Conservation (phyloP, 2,113 vertebrate genomes). For the Synchiropus splendidus region DNA sequence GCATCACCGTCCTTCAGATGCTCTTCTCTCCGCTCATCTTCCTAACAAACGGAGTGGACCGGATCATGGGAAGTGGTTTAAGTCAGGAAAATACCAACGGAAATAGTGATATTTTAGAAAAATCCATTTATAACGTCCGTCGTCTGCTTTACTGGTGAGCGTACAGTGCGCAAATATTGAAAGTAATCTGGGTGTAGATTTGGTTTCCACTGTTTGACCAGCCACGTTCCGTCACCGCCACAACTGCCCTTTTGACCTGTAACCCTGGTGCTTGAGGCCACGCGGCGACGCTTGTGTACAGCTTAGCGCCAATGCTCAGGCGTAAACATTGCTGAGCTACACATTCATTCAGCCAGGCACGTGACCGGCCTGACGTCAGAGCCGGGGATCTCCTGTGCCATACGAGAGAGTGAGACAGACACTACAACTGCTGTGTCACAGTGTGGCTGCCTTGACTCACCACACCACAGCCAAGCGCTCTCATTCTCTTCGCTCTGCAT, state of each 20-base stretch:
- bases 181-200: no score
- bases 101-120: no score
- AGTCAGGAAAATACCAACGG: no score
- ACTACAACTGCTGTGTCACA: slow-evolving; percentile 64
- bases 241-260: slow-evolving; percentile 11
- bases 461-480: slow-evolving; percentile 19
- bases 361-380: slow-evolving; percentile 58
- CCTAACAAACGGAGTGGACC: no score
- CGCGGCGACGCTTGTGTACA: slow-evolving; percentile 4
- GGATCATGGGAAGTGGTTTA: no score
- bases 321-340: slow-evolving; percentile 25
- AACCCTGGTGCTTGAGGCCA: background rate
- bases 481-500: slow-evolving; percentile 11
- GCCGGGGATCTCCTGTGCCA: slow-evolving; percentile 57
- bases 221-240: no score
- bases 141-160: no score
- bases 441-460: slow-evolving; percentile 33
- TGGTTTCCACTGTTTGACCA: no score
- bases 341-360: slow-evolving; percentile 26
- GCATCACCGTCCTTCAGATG: no score
- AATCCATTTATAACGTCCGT: no score
- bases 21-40: no score
- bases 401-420: slow-evolving; percentile 45
- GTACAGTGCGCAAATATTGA: no score
- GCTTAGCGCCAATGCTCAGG: slow-evolving; percentile 21